A percentile compares a stretch with the other conserved stretches of the same genome.
Conservation (phyloP, 2,888 invertebrate species). For the Orgyia antiqua region DNA sequence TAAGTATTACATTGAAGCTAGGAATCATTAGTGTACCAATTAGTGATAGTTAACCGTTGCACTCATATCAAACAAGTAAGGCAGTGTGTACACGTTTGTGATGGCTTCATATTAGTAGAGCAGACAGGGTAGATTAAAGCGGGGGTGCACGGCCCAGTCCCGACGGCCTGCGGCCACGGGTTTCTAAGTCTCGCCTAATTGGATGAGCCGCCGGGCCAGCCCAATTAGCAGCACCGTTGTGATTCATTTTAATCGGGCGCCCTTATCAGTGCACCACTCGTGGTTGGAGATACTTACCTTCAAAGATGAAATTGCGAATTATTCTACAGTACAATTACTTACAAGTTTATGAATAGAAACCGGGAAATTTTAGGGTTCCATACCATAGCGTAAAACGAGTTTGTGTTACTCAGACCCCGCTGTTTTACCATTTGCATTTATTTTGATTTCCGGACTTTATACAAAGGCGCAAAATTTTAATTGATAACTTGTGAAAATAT, state of each 20-base stretch:
- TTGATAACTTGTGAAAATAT: too few relatives aligned
- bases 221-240: constrained; percentile 71
- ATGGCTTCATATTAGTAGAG: constrained; percentile 36
- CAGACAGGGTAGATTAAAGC: constrained; percentile 51
- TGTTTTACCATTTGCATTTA: too few relatives aligned
- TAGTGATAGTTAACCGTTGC: constrained; percentile 13
- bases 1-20: constrained; percentile 1
- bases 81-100: constrained; percentile 29
- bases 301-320: constrained; percentile 4
- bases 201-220: constrained; percentile 64
- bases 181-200: constrained; percentile 76
- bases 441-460: too few relatives aligned
- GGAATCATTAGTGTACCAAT: constrained; percentile 4
- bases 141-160: constrained; percentile 33
- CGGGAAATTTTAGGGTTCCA: too few relatives aligned
- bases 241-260: constrained; percentile 75
- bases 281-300: constrained; percentile 16
- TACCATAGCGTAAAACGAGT: too few relatives aligned
- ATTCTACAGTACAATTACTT: too few relatives aligned
- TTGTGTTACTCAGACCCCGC: too few relatives aligned
- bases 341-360: too few relatives aligned
- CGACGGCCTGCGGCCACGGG: constrained; percentile 54
- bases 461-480: too few relatives aligned
- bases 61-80: constrained; percentile 22
- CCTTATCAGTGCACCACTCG: constrained; percentile 55